phyloP scores from a whole-genome alignment of 2,113 vertebrate genomes.

The Poeciliopsis occidentalis region DNA sequence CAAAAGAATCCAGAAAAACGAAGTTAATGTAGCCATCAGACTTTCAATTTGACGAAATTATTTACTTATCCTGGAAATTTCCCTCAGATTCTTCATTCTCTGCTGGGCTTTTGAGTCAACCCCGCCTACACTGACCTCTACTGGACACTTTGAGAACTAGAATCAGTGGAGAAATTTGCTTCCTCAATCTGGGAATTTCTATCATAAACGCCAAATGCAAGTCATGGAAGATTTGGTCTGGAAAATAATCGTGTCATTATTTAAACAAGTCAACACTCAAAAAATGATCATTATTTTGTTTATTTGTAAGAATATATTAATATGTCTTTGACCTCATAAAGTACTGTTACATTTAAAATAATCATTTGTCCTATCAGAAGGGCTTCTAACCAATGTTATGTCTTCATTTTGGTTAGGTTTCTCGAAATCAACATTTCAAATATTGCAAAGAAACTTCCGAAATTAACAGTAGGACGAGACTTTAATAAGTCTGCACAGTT shows the following conservation, averaged over 20 bases:
- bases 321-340: no score
- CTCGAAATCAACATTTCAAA: no score
- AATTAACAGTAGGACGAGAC: no score
- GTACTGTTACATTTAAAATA: no score
- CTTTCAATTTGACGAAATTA: no score
- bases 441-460: no score
- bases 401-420: no score
- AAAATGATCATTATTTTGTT: no score
- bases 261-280: not conserved
- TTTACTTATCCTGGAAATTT: not conserved
- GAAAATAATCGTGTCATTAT: not conserved
- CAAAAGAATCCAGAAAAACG: not conserved
- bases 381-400: no score
- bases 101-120: not conserved
- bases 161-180: not conserved
- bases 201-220: not conserved
- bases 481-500: no score
- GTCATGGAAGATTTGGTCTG: not conserved
- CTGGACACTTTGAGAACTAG: constrained; percentile 41
- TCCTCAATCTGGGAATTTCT: not conserved
- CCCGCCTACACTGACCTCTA: constrained; percentile 35
- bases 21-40: not conserved
- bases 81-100: not conserved
- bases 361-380: no score
- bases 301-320: no score